A percentile compares a stretch with the other conserved stretches of the same genome.
Conservation (phyloP, 2,888 invertebrate genomes). For the Drosophila quinaria region DNA sequence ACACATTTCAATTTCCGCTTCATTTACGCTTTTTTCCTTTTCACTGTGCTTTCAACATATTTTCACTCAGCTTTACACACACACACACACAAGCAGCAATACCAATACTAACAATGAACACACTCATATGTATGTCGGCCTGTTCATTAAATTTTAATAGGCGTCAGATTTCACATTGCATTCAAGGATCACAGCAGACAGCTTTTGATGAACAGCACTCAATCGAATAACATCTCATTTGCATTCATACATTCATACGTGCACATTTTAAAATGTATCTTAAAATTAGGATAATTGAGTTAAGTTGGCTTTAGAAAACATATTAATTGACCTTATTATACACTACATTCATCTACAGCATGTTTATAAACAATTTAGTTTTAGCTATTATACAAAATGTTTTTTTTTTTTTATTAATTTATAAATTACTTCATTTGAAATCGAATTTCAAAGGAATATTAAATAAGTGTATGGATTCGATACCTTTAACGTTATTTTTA, state of each 20-base stretch:
- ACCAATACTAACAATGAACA: conserved; percentile 9
- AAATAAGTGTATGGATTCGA: too few relatives aligned
- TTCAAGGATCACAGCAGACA: conserved; percentile 18
- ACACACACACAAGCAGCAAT: background rate
- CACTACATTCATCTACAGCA: background rate
- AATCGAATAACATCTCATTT: background rate
- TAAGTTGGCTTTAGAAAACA: conserved; percentile 1
- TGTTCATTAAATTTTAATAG: conserved; percentile 45
- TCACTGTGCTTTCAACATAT: conserved; percentile 38
- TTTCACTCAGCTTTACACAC: conserved; percentile 26
- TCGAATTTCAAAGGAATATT: too few relatives aligned
- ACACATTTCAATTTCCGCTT: conserved; percentile 77
- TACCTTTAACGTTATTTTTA: too few relatives aligned
- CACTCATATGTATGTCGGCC: conserved; percentile 8
- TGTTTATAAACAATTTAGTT: background rate
- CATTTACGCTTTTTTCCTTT: conserved; percentile 59
- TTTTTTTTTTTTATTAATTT: too few relatives aligned
- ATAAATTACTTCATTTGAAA: too few relatives aligned
- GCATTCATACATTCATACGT: background rate
- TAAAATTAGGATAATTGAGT: background rate
- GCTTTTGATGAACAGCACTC: conserved; percentile 4
- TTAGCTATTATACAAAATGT: too few relatives aligned
- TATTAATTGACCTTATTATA: background rate
- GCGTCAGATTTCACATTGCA: conserved; percentile 9
- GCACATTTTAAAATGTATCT: background rate